A percentile compares a stretch with the other conserved stretches of the same genome.
Evolutionary conservation across 2,888 invertebrate genomes (phyloP).

Genomic region (Tipula helvola): DNA sequence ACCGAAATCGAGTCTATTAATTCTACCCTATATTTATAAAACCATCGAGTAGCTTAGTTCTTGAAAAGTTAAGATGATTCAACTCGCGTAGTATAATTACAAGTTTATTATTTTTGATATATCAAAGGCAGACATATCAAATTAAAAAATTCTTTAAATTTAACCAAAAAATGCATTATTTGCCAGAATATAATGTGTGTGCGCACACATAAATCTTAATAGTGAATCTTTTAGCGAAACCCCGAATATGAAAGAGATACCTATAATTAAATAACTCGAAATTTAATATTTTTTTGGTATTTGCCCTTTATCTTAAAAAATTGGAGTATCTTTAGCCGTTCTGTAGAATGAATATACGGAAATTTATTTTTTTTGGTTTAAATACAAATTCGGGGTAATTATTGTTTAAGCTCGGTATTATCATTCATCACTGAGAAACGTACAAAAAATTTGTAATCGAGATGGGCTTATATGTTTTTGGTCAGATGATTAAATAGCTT

Average conservation of each 20-base stretch:
- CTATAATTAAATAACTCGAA: not conserved
- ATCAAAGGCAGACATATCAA: not conserved
- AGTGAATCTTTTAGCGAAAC: not conserved
- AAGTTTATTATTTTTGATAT: not conserved
- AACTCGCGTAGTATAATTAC: not conserved
- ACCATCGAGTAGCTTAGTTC: not conserved
- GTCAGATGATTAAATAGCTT: not conserved
- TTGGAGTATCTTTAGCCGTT: not conserved
- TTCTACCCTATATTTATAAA: not conserved
- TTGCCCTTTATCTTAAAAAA: not conserved
- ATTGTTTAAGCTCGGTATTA: not conserved
- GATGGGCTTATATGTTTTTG: not conserved
- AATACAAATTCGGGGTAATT: not conserved
- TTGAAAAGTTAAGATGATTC: not conserved
- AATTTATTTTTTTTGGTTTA: not conserved
- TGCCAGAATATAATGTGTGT: not conserved
- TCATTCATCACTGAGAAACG: not conserved
- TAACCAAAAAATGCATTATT: not conserved
- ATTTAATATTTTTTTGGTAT: not conserved
- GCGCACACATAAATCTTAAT: not conserved
- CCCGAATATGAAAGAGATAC: not conserved
- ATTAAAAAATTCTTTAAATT: not conserved
- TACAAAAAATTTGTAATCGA: not conserved
- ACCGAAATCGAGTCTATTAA: not conserved
- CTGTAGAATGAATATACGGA: not conserved